Evolutionary conservation across 2,797 vertebrate species (phyloP).

Genomic region (Xenopus petersii): DNA sequence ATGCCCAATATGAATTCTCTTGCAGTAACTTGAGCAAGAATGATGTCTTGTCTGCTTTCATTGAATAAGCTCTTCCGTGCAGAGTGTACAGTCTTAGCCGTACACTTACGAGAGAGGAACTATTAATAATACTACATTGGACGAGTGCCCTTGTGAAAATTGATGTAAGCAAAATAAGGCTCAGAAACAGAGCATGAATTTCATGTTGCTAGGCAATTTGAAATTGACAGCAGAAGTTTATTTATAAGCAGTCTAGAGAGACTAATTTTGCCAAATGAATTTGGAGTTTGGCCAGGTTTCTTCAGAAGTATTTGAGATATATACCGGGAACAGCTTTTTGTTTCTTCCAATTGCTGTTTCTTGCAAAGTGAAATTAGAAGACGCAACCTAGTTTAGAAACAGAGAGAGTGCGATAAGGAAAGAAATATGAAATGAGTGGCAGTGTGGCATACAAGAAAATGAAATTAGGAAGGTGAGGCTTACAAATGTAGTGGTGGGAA

Average conservation of each 20-base stretch:
- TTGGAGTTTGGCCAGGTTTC: constrained; percentile 26
- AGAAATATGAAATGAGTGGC: too few species aligned
- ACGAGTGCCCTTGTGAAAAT: constrained; percentile 16
- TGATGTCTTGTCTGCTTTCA: too few species aligned
- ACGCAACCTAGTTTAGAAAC: too few species aligned
- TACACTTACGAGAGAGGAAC: neutral
- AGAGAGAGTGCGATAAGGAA: too few species aligned
- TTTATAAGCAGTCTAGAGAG: constrained; percentile 31
- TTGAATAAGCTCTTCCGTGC: too few species aligned
- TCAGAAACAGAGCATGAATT: constrained; percentile 1
- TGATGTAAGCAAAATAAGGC: neutral
- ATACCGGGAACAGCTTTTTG: neutral
- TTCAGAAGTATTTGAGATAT: constrained; percentile 22
- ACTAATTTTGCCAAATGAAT: constrained; percentile 38
- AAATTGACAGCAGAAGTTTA: constrained; percentile 22
- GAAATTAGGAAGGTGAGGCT: too few species aligned
- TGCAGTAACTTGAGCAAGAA: too few species aligned
- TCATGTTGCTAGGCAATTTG: constrained; percentile 29
- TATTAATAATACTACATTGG: neutral
- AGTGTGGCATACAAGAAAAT: too few species aligned
- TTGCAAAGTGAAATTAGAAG: too few species aligned
- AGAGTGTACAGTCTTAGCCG: neutral
- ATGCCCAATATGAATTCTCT: too few species aligned
- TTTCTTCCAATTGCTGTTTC: too few species aligned
- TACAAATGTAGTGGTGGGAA: too few species aligned